A percentile compares a stretch with the other conserved stretches of the same genome.
Evolutionary conservation across 2,797 vertebrate species (phyloP).

Genomic region (Austrolebias charrua): DNA sequence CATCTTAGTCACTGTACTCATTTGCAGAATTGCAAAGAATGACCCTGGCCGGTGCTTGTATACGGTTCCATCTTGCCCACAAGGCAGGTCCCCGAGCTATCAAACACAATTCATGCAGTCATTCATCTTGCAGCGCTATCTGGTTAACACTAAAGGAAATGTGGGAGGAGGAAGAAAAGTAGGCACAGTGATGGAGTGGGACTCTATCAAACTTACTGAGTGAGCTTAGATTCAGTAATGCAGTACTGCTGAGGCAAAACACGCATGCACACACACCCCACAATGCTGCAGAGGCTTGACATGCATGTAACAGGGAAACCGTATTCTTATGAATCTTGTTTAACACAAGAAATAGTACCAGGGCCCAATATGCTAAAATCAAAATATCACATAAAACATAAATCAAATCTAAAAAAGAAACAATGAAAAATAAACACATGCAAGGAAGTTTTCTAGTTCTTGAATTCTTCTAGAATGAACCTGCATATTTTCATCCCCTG

Average conservation of each 20-base stretch:
- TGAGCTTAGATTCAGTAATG: slow-evolving; percentile 33
- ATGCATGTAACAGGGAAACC: not conserved
- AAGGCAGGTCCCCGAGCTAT: slow-evolving; percentile 59
- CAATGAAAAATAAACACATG: not conserved
- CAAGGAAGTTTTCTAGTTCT: not conserved
- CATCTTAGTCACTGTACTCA: slow-evolving; percentile 17
- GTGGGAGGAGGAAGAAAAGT: slow-evolving; percentile 8
- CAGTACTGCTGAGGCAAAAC: slow-evolving; percentile 19
- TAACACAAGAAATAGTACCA: not conserved
- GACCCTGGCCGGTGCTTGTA: slow-evolving; percentile 27
- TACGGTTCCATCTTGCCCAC: slow-evolving; percentile 26
- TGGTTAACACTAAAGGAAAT: slow-evolving; percentile 57
- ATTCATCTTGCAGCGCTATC: slow-evolving; percentile 54
- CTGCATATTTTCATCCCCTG: slow-evolving; percentile 20
- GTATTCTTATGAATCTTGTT: not conserved
- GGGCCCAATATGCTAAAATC: not conserved
- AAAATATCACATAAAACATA: not conserved
- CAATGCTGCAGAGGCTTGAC: slow-evolving; percentile 5
- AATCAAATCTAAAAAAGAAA: not conserved
- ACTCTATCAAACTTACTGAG: slow-evolving; percentile 41
- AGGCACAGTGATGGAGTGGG: slow-evolving; percentile 30
- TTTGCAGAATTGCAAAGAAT: slow-evolving; percentile 23
- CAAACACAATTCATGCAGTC: slow-evolving; percentile 58
- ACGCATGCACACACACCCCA: slow-evolving; percentile 5
- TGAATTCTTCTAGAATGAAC: not conserved